Conservation (phyloP, 2,888 invertebrate genomes). For the Lasiommata megera region DNA sequence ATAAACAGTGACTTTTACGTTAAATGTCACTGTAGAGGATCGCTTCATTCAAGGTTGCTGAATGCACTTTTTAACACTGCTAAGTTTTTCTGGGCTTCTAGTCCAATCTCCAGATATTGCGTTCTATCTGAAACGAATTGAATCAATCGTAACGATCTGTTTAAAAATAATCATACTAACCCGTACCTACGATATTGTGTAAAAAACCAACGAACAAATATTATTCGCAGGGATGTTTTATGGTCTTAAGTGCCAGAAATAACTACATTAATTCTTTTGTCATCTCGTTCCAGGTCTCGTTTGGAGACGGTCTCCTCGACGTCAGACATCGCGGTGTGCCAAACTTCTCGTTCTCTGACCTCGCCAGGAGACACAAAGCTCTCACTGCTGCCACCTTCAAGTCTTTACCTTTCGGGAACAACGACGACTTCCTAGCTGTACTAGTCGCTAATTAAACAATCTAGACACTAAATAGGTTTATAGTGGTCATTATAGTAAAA, state of each 20-base stretch:
- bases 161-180: too few species aligned
- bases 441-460: conserved; percentile 54
- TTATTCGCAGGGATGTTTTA: too few species aligned
- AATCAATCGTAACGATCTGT: too few species aligned
- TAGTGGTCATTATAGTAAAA: not conserved
- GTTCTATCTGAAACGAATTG: too few species aligned
- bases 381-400: conserved; percentile 59
- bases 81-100: too few species aligned
- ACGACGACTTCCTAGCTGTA: conserved; percentile 60
- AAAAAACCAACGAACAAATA: too few species aligned
- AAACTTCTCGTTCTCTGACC: conserved; percentile 60
- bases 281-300: conserved; percentile 51
- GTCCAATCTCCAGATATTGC: too few species aligned
- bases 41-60: not conserved
- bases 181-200: too few species aligned
- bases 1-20: not conserved
- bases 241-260: too few species aligned
- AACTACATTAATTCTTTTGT: too few species aligned
- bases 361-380: conserved; percentile 54
- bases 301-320: conserved; percentile 63
- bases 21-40: conserved; percentile 1
- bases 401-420: conserved; percentile 43
- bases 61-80: not conserved
- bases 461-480: not conserved
- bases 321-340: conserved; percentile 64